Percentiles rank a stretch among this genome's conserved stretches.
phyloP scores from a whole-genome alignment of 2,888 invertebrate genomes.

The Pristionchus mayeri region DNA sequence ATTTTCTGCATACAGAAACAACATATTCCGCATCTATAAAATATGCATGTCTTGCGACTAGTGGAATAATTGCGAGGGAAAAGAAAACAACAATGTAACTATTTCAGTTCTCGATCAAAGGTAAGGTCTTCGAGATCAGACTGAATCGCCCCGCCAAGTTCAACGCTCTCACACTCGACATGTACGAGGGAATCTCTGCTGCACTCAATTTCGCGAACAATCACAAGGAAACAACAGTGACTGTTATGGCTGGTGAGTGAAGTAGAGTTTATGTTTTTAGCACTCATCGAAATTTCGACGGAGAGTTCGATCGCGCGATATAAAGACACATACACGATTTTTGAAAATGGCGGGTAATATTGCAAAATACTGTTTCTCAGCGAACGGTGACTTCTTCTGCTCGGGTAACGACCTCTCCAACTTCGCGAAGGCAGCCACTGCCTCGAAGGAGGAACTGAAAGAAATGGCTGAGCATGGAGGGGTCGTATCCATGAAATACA shows the following conservation, averaged over 20 bases:
- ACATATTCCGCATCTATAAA: too few relatives aligned
- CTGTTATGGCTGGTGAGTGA: slow-evolving; percentile 85
- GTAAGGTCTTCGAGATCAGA: slow-evolving; percentile 69
- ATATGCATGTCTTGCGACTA: too few relatives aligned
- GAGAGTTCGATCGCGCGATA: too few relatives aligned
- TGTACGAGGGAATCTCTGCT: slow-evolving; percentile 61
- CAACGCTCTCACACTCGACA: slow-evolving; percentile 72
- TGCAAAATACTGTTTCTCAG: too few relatives aligned
- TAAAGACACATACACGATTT: too few relatives aligned
- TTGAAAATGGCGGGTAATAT: too few relatives aligned
- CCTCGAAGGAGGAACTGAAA: slow-evolving; percentile 58
- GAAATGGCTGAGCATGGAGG: slow-evolving; percentile 65
- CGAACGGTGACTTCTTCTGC: slow-evolving; percentile 87
- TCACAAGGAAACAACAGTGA: slow-evolving; percentile 83
- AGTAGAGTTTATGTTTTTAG: too few relatives aligned
- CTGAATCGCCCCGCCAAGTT: slow-evolving; percentile 71
- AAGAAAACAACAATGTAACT: too few relatives aligned
- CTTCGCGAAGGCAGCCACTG: slow-evolving; percentile 76
- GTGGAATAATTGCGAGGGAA: too few relatives aligned
- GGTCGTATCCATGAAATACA: slow-evolving; percentile 65
- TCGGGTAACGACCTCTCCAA: slow-evolving; percentile 87
- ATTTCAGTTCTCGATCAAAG: slow-evolving; percentile 60
- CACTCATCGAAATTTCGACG: too few relatives aligned
- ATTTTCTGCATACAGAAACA: too few relatives aligned
- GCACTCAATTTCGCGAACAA: slow-evolving; percentile 75